Percentiles rank a stretch among this genome's conserved stretches.
These are phyloP conservation scores for Himalopsyche anomala DNA, from an alignment of 2,888 invertebrate species.

Conservation along the genomic window DNA sequence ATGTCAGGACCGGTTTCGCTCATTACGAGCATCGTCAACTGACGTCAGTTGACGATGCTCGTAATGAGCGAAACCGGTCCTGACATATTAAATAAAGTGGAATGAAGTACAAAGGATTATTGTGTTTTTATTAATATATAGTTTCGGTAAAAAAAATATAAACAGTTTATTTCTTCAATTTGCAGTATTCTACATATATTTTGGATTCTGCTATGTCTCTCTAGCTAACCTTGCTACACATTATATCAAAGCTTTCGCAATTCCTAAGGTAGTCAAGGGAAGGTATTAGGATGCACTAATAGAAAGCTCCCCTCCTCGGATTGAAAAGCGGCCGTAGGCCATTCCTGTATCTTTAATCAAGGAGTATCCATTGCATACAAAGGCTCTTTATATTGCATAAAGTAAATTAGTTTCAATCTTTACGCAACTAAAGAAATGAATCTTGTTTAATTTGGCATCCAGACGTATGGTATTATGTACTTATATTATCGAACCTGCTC, in stretches of 20 bases:
- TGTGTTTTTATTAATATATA: too few species aligned
- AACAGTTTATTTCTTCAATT: too few species aligned
- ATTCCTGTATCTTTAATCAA: constrained; percentile 26
- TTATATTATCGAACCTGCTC: too few species aligned
- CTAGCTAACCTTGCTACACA: background rate
- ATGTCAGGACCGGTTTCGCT: too few species aligned
- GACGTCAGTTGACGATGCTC: too few species aligned
- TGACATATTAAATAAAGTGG: too few species aligned
- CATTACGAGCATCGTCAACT: too few species aligned
- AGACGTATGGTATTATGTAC: too few species aligned
- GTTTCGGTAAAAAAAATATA: too few species aligned
- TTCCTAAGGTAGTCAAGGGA: background rate
- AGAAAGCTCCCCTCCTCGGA: background rate
- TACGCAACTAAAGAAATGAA: background rate
- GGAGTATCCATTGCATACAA: constrained; percentile 15
- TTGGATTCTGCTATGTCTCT: background rate
- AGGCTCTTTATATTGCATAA: background rate
- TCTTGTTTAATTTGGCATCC: background rate
- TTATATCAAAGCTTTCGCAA: background rate
- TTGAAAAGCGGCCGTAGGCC: constrained; percentile 11
- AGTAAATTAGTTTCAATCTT: background rate
- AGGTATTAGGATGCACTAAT: constrained; percentile 10
- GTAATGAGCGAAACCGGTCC: too few species aligned
- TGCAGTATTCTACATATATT: background rate
- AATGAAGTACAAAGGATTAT: too few species aligned